Conservation (phyloP, 2,888 invertebrate genomes). For the Quadriops clusia region DNA sequence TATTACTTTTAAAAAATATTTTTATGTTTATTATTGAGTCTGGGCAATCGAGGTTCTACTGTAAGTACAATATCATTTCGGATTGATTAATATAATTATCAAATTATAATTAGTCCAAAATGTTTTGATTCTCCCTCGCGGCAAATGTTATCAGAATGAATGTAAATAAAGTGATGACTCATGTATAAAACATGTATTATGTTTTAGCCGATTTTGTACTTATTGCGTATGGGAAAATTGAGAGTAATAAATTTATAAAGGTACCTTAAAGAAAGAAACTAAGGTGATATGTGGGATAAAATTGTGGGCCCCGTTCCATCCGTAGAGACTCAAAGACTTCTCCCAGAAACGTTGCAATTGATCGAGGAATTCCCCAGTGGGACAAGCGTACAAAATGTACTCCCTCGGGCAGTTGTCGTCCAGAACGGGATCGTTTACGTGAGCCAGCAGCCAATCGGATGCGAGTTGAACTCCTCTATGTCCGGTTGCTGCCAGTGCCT, state of each 20-base stretch:
- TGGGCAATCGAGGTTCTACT: too few species aligned
- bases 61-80: too few species aligned
- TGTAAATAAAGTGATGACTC: too few species aligned
- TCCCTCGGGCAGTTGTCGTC: constrained; percentile 70
- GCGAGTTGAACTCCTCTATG: constrained; percentile 79
- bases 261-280: constrained; percentile 78
- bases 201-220: neutral
- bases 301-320: constrained; percentile 86
- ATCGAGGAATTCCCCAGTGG: constrained; percentile 61
- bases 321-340: constrained; percentile 58
- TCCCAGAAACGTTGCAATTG: constrained; percentile 68
- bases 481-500: constrained; percentile 82
- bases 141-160: too few species aligned
- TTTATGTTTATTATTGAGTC: neutral
- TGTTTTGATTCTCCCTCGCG: too few species aligned
- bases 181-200: constrained; percentile 1
- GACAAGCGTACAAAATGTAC: constrained; percentile 80
- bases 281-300: constrained; percentile 84
- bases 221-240: neutral
- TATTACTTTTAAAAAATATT: neutral
- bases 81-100: too few species aligned
- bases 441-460: constrained; percentile 82
- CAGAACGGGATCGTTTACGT: constrained; percentile 72
- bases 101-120: too few species aligned
- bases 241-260: neutral